Conservation (phyloP, 2,797 vertebrate genomes). For the Pseudopleuronectes americanus region DNA sequence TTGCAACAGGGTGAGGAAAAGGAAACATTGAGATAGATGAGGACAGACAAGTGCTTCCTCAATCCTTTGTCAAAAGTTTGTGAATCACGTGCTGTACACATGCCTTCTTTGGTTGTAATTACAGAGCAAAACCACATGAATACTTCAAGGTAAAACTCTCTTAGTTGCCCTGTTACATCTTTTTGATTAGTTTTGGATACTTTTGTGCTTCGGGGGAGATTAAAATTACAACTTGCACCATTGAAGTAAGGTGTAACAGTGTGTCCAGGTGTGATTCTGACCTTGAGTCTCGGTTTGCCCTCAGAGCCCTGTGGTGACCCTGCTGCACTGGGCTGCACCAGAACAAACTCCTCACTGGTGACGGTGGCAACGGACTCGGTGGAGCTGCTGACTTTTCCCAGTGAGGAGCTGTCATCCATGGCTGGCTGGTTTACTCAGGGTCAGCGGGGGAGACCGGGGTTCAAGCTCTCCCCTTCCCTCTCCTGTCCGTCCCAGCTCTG, state of each 20-base stretch:
- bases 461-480: constrained; percentile 61
- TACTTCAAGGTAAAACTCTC: too few species aligned
- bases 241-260: not conserved
- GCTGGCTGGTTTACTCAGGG: constrained; percentile 51
- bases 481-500: constrained; percentile 47
- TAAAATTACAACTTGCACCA: not conserved
- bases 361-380: constrained; percentile 90
- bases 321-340: constrained; percentile 87
- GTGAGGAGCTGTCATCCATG: constrained; percentile 90
- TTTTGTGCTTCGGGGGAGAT: not conserved
- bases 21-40: not conserved
- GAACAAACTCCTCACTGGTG: constrained; percentile 95
- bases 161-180: too few species aligned
- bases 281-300: constrained; percentile 91
- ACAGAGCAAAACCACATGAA: too few species aligned
- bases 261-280: constrained; percentile 53
- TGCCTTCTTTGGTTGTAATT: not conserved
- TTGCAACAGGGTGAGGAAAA: not conserved
- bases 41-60: constrained; percentile 7
- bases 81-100: not conserved
- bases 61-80: not conserved
- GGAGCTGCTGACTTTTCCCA: constrained; percentile 88
- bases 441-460: constrained; percentile 60
- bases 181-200: not conserved
- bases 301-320: constrained; percentile 86